Base-by-base conservation (phyloP, 1,140 invertebrate species). In the Heliconius congener region DNA sequence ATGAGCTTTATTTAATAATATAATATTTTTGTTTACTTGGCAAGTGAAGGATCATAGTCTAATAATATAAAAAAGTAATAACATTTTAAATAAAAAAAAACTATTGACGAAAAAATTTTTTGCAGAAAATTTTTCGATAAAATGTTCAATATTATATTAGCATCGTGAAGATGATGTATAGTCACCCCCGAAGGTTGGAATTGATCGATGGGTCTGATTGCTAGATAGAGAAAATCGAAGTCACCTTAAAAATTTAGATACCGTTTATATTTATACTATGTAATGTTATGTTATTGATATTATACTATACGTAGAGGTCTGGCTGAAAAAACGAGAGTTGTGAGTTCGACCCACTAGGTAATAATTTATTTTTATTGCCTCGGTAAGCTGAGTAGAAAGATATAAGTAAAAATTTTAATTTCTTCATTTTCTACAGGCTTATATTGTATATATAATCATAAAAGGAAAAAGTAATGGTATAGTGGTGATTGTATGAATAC, bases 221-320 rank as follows among this genome's bases (percentile, higher is more conserved):
- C 55, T 23, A 23, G n/a, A 60, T 60, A 60, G n/a, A 66, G 27
- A 66, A 66, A 27, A 60, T 60, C 57, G 57, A 23, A 60, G 57
- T 60, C 57, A 60, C 23, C 23, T 60, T 60, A 71, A 71, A 71
- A 71, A 71, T 37, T 13, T 71, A 18, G 5, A 4, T 13, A 13
- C 34, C 16, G 34, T 60, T 23, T 60, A 3, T 60, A 60, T 60
- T 11, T 27, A 60, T 60, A 60, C 9, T 60, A 27, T 27, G 19
- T 55, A 19, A 55, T 57, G 13, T 46, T 16, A 16, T 46, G 42
- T 46, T 46, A 46, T 46, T 0, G 13, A 46, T 46, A 46, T 46
- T 46, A 46, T 46, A 46, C 13, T 46, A 46, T 46, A 46, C 42
- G 4, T 46, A 16, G 42, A 46, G 16, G 42, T 46, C 13, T 46